Evolutionary conservation across 2,888 invertebrate genomes (phyloP).

Genomic region (Megalurothrips usitatus): DNA sequence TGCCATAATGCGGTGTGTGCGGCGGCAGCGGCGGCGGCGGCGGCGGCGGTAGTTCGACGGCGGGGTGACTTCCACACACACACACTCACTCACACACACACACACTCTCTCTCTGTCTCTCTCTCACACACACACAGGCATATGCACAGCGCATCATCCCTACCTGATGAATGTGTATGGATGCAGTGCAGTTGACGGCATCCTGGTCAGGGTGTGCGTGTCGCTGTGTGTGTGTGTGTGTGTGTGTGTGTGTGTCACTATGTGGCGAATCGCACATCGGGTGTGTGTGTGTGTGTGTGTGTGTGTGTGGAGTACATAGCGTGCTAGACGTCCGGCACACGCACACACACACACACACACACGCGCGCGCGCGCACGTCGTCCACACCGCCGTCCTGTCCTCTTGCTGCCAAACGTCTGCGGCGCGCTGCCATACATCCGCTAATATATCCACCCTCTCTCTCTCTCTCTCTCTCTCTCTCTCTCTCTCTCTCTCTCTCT

Average conservation of each 20-base stretch:
- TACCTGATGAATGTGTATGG: neutral
- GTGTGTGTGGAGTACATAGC: neutral
- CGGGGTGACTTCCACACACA: neutral
- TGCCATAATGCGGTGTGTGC: constrained; percentile 8
- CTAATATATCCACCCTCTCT: too few species aligned
- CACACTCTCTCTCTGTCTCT: neutral
- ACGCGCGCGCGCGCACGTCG: neutral
- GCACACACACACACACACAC: neutral
- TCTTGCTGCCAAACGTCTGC: too few species aligned
- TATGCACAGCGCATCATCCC: neutral
- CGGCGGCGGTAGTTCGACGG: neutral
- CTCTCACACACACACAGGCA: neutral
- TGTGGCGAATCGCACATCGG: too few species aligned
- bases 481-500: neutral
- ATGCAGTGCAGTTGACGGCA: neutral
- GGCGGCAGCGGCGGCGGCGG: neutral
- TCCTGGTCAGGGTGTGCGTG: neutral
- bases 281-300: neutral
- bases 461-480: too few species aligned
- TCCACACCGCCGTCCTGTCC: neutral
- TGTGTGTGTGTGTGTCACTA: too few species aligned
- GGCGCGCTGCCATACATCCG: too few species aligned
- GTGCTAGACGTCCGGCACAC: neutral
- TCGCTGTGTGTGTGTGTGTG: too few species aligned
- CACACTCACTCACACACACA: neutral